Evolutionary conservation across 2,797 vertebrate genomes (phyloP).

Genomic region (Smutsia temminckii): DNA sequence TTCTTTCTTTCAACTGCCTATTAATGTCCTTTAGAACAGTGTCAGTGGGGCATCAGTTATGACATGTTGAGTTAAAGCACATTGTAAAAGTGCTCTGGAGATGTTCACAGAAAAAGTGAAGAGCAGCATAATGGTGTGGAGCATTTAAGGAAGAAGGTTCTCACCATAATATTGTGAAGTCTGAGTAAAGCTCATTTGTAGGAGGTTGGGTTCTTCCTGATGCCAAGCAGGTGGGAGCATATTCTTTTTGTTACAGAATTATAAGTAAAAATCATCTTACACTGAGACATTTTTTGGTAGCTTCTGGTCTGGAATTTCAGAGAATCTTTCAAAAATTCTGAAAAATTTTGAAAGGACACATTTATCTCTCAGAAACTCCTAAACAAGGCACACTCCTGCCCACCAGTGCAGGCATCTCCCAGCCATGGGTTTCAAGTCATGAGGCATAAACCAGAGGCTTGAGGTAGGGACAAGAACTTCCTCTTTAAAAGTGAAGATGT

Average conservation of each 20-base stretch:
- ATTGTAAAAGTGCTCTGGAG: not conserved
- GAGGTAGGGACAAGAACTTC: not conserved
- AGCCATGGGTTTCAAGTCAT: not conserved
- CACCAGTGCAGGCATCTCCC: not conserved
- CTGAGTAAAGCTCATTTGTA: not conserved
- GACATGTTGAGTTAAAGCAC: slow-evolving; percentile 9
- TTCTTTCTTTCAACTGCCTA: not conserved
- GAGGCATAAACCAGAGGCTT: not conserved
- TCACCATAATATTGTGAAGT: not conserved
- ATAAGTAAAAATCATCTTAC: not conserved
- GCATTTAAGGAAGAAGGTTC: not conserved
- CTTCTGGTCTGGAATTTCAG: slow-evolving; percentile 3
- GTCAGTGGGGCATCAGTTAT: not conserved
- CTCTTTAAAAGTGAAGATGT: not conserved
- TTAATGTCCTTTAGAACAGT: not conserved
- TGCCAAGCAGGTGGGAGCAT: not conserved
- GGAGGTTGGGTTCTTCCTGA: not conserved
- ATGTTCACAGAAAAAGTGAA: not conserved
- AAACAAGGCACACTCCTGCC: not conserved
- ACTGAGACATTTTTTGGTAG: not conserved
- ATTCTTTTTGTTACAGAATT: not conserved
- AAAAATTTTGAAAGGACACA: not conserved
- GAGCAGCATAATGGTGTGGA: not conserved
- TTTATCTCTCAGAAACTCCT: not conserved
- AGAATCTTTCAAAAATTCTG: not conserved